These are phyloP conservation scores for Drosophila peninsularis DNA, from an alignment of 2,888 invertebrate genomes.

Conservation along the genomic window DNA sequence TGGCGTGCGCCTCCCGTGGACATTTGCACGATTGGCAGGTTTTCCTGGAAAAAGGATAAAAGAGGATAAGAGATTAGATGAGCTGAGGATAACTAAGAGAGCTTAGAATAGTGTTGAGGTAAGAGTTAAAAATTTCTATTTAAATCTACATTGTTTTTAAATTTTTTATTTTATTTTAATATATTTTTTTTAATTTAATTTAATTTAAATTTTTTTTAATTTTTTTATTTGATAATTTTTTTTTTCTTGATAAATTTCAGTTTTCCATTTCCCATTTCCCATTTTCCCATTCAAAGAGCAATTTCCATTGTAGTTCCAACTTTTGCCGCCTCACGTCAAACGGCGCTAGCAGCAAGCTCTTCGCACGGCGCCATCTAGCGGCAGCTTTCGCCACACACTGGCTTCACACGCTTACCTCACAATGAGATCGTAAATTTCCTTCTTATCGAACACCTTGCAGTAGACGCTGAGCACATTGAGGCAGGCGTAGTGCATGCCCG, in stretches of 20 bases:
- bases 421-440: constrained; percentile 91
- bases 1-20: constrained; percentile 94
- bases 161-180: no score
- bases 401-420: constrained; percentile 87
- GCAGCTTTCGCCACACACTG: constrained; percentile 39
- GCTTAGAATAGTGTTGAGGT: not conserved
- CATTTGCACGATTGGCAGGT: constrained; percentile 97
- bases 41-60: constrained; percentile 89
- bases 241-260: not conserved
- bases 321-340: constrained; percentile 20
- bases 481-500: constrained; percentile 93
- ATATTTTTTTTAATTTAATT: no score
- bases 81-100: not conserved
- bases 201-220: no score
- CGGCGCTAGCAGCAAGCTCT: constrained; percentile 48
- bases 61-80: not conserved
- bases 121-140: not conserved
- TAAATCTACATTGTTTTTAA: no score
- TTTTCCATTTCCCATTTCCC: not conserved
- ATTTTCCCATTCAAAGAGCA: constrained; percentile 1
- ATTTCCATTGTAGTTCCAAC: not conserved
- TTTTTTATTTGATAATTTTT: no score
- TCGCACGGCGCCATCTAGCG: constrained; percentile 50
- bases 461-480: constrained; percentile 93
- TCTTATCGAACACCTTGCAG: constrained; percentile 94